Evolutionary conservation across 1,140 invertebrate genomes (phyloP).

Genomic region (Metopolophium dirhodum): DNA sequence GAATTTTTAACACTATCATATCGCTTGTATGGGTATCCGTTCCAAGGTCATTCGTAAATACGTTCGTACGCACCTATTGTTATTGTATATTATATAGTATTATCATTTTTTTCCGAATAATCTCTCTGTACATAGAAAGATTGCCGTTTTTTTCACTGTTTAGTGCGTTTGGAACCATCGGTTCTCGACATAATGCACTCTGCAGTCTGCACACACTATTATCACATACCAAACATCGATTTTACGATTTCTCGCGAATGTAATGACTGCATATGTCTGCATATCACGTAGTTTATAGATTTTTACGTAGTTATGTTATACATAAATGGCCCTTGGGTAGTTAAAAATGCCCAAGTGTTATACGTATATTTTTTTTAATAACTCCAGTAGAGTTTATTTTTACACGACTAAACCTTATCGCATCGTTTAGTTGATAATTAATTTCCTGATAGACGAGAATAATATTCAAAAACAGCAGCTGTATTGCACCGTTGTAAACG

Average conservation of each 20-base stretch:
- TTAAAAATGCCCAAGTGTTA: not conserved
- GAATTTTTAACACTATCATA: not conserved
- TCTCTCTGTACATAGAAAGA: not conserved
- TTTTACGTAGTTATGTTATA: not conserved
- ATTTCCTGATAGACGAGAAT: not conserved
- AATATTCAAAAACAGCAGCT: not conserved
- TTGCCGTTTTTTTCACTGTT: not conserved
- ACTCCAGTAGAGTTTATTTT: not conserved
- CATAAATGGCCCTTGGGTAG: not conserved
- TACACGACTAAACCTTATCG: not conserved
- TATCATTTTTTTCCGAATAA: not conserved
- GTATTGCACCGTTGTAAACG: not conserved
- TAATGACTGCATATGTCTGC: not conserved
- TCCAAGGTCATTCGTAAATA: slow-evolving; percentile 5
- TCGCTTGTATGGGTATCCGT: not conserved
- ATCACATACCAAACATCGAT: not conserved
- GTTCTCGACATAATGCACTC: not conserved
- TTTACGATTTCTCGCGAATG: not conserved
- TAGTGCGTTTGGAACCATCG: not conserved
- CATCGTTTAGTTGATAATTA: not conserved
- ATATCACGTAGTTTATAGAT: not conserved
- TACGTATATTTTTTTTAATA: not conserved
- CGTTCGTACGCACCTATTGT: not conserved
- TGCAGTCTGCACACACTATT: not conserved
- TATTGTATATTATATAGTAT: not conserved